A percentile compares a stretch with the other conserved stretches of the same genome.
Evolutionary conservation across 2,888 invertebrate species (phyloP).

Genomic region (Pachydiplax longipennis): DNA sequence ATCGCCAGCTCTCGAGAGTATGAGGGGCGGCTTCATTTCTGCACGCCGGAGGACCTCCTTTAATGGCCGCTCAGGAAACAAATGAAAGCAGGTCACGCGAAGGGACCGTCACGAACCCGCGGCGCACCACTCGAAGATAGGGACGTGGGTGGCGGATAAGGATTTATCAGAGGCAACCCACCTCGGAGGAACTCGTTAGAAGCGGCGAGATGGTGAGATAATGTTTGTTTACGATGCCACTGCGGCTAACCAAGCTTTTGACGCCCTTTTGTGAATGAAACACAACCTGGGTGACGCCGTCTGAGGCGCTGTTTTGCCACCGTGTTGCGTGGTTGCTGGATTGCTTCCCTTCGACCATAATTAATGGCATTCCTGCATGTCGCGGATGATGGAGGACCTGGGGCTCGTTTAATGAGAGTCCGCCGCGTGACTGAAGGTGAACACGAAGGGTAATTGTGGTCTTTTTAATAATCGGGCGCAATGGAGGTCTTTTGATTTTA

Average conservation of each 20-base stretch:
- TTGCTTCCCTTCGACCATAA: neutral
- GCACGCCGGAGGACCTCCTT: neutral
- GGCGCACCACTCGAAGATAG: neutral
- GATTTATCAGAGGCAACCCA: neutral
- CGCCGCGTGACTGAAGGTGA: neutral
- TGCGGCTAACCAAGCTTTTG: slow-evolving; percentile 24
- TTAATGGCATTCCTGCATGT: neutral
- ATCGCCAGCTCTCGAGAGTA: neutral
- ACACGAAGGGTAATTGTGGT: neutral
- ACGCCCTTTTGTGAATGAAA: slow-evolving; percentile 38
- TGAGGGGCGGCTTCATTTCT: neutral
- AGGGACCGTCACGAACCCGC: neutral
- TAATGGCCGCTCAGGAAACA: neutral
- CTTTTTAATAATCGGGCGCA: neutral
- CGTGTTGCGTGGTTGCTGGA: neutral
- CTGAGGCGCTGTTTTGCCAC: neutral
- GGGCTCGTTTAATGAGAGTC: neutral
- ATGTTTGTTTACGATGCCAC: slow-evolving; percentile 33
- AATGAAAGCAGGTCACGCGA: slow-evolving; percentile 30
- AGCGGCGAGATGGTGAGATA: neutral
- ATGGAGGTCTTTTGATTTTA: neutral
- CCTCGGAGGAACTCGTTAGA: neutral
- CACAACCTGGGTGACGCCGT: neutral
- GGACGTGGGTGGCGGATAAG: neutral
- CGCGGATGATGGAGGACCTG: neutral